These are phyloP conservation scores for Plutella xylostella DNA, from an alignment of 2,888 invertebrate species.

Conservation along the genomic window DNA sequence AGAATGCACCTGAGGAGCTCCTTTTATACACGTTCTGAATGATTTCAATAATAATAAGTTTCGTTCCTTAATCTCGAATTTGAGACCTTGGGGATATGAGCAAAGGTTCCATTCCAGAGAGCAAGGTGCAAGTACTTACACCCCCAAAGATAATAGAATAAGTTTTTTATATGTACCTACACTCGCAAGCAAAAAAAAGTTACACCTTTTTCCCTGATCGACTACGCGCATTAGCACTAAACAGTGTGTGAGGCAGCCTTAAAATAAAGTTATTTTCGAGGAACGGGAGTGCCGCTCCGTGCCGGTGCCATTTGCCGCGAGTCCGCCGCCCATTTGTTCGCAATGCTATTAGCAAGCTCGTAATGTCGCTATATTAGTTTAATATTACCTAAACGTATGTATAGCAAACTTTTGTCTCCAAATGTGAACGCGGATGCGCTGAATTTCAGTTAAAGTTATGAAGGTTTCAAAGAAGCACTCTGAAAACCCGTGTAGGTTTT, in stretches of 20 bases:
- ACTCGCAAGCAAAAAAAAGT: neutral
- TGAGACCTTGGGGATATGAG: no score
- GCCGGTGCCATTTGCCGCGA: neutral
- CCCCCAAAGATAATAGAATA: neutral
- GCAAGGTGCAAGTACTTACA: no score
- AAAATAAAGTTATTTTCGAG: neutral
- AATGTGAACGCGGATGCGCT: neutral
- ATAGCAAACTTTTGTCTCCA: neutral
- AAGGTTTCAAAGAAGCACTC: neutral
- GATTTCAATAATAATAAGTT: no score
- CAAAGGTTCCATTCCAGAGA: no score
- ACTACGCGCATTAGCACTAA: neutral
- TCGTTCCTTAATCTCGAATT: no score
- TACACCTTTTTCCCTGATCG: neutral
- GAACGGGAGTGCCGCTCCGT: neutral
- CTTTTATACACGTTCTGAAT: no score
- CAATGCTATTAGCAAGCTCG: slow-evolving; percentile 3
- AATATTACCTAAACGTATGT: neutral
- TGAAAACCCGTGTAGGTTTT: neutral
- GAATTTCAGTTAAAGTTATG: neutral
- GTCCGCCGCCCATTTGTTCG: slow-evolving; percentile 2
- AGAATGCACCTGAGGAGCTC: no score
- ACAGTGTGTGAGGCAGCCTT: neutral
- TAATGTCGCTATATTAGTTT: slow-evolving; percentile 1
- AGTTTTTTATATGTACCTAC: no score